These are phyloP conservation scores for Hippoglossus stenolepis DNA, from an alignment of 2,113 vertebrate genomes.

Conservation along the genomic window DNA sequence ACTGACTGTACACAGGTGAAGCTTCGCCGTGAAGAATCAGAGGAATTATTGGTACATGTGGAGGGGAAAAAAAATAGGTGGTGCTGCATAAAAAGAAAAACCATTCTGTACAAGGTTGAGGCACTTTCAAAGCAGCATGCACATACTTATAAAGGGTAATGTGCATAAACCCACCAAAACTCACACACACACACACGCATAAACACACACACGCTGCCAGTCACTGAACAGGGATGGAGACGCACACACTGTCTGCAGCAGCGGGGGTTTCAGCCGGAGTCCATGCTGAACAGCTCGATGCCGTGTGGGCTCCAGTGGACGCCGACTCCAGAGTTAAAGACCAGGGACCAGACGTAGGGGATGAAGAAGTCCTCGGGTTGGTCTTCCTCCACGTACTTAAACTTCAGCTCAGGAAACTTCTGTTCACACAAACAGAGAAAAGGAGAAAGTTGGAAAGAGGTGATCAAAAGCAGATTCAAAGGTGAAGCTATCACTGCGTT, in stretches of 20 bases:
- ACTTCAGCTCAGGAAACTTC: constrained; percentile 98
- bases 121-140: constrained; percentile 80
- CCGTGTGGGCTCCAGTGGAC: constrained; percentile 94
- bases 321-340: constrained; percentile 92
- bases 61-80: constrained; percentile 10
- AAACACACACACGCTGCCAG: constrained; percentile 5
- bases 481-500: background rate
- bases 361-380: constrained; percentile 99
- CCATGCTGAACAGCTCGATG: constrained; percentile 96
- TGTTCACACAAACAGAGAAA: constrained; percentile 64
- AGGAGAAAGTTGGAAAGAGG: background rate
- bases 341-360: constrained; percentile 97
- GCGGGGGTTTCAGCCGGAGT: constrained; percentile 86
- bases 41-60: constrained; percentile 36
- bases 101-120: constrained; percentile 74
- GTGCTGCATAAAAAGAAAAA: constrained; percentile 57
- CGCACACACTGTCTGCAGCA: background rate
- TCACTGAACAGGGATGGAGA: constrained; percentile 10
- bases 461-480: background rate
- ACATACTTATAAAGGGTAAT: constrained; percentile 60
- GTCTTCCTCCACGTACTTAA: constrained; percentile 98
- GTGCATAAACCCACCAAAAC: constrained; percentile 25
- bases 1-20: constrained; percentile 18
- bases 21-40: constrained; percentile 58
- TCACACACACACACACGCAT: background rate